These are phyloP conservation scores for Macaria liturata DNA, from an alignment of 2,888 invertebrate species.

Conservation along the genomic window DNA sequence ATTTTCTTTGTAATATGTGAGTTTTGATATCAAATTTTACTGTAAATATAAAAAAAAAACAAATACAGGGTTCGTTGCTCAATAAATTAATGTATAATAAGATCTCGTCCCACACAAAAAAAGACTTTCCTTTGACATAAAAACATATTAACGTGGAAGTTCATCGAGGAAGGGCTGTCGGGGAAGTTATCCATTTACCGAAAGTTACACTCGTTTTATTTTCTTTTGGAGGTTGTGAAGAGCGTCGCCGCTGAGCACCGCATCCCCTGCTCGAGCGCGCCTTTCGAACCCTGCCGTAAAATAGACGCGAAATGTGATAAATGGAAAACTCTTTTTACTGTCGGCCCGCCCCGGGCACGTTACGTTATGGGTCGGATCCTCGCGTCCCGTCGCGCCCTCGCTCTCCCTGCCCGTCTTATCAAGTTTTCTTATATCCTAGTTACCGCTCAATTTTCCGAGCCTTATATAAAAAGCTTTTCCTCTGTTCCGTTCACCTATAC, in stretches of 20 bases:
- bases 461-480: slow-evolving; percentile 66
- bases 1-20: too few species aligned
- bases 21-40: too few species aligned
- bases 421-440: slow-evolving; percentile 77
- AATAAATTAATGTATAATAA: slow-evolving; percentile 9
- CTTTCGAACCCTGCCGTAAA: slow-evolving; percentile 78
- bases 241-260: slow-evolving; percentile 67
- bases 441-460: slow-evolving; percentile 76
- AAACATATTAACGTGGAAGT: slow-evolving; percentile 61
- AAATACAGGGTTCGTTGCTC: not conserved
- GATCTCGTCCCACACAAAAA: slow-evolving; percentile 14
- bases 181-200: slow-evolving; percentile 75
- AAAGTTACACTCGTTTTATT: slow-evolving; percentile 76
- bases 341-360: slow-evolving; percentile 69
- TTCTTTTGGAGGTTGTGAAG: slow-evolving; percentile 70
- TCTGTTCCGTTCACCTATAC: slow-evolving; percentile 50
- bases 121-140: slow-evolving; percentile 22
- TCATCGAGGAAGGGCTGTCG: slow-evolving; percentile 60
- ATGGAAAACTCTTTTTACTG: slow-evolving; percentile 81
- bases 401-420: slow-evolving; percentile 69
- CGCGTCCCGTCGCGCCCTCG: slow-evolving; percentile 58
- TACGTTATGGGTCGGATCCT: slow-evolving; percentile 70
- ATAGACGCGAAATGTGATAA: slow-evolving; percentile 83
- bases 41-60: too few species aligned
- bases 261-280: slow-evolving; percentile 64